Base-by-base conservation (phyloP, 2,888 invertebrate genomes). In the Nysson spinosus region DNA sequence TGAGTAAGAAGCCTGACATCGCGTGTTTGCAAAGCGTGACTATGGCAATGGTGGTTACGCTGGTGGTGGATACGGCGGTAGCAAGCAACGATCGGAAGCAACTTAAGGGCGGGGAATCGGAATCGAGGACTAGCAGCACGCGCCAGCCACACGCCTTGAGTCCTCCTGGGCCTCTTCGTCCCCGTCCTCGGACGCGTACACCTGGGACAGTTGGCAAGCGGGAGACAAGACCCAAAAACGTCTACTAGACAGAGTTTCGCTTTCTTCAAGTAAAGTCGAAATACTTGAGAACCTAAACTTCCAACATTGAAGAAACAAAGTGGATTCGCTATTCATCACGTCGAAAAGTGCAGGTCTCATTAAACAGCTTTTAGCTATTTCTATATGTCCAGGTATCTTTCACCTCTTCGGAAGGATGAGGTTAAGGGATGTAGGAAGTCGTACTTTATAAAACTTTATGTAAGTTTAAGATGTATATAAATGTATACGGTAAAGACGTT, bases 161-260 rank as follows among this genome's bases (percentile, higher is more conserved):
- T 71, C 73, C 66, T 73, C 58, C 56, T 62, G 51, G 63, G 55
- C 57, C 68, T n/a, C 64, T 64, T 69, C 66, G 55, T 51, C 61
- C 40, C 60, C 64, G 42, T 64, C 64, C 55, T 56, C 42, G 37
- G 60, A 54, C 61, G 54, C 65, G 64, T 77, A 79, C 85, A 85
- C 85, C 83, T 85, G 85, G 84, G 86, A 86, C 86, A 86, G 86
- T 86, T 86, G 86, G 86, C 82, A 85, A 84, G 86, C 86, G 85
- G 77, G 79, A 72, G 72, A 77, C 70, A 78, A 70, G 77, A 72
- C 58, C 51, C 52, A 46, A 57, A 51, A 73, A 63, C 69, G 71
- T 72, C 63, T 74, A 71, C 69, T 75, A 72, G 70, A 67, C 65
- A 40, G 66, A 64, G 47, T 49, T 69, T 63, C 60, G 68, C 54